Evolutionary conservation across 2,888 invertebrate species (phyloP).

Genomic region (Macrosoma leucophasiata): DNA sequence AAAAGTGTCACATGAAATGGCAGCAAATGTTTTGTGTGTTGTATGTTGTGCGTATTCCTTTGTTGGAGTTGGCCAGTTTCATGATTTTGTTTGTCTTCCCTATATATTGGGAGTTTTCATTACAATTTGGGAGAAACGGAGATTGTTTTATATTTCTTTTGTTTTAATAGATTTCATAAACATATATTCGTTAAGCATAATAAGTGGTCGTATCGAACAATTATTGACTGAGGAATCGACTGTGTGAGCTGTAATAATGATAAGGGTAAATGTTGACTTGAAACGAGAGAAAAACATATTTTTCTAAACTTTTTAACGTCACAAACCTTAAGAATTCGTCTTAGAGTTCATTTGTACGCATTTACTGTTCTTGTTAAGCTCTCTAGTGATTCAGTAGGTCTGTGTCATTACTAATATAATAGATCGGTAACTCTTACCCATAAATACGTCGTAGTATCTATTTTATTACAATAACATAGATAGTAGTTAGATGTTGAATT

Average conservation of each 20-base stretch:
- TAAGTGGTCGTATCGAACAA: constrained; percentile 32
- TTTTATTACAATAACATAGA: constrained; percentile 31
- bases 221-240: constrained; percentile 67
- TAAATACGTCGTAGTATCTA: constrained; percentile 24
- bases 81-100: no score
- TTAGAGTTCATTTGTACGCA: constrained; percentile 55
- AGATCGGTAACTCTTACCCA: constrained; percentile 36
- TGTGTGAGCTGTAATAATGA: constrained; percentile 54
- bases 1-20: constrained; percentile 53
- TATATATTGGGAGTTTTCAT: no score
- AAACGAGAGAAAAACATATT: constrained; percentile 60
- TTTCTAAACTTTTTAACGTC: constrained; percentile 73
- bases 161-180: constrained; percentile 21
- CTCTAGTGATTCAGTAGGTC: constrained; percentile 35
- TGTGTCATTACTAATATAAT: constrained; percentile 29
- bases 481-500: constrained; percentile 60
- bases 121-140: no score
- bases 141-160: constrained; percentile 11
- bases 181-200: constrained; percentile 27
- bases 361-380: constrained; percentile 57
- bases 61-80: no score
- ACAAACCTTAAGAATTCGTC: constrained; percentile 42
- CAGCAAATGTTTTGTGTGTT: constrained; percentile 18
- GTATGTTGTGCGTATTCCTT: constrained; percentile 6
- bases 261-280: constrained; percentile 64